Conservation (phyloP, 2,113 vertebrate genomes). For the Rhadina sibilatrix region DNA sequence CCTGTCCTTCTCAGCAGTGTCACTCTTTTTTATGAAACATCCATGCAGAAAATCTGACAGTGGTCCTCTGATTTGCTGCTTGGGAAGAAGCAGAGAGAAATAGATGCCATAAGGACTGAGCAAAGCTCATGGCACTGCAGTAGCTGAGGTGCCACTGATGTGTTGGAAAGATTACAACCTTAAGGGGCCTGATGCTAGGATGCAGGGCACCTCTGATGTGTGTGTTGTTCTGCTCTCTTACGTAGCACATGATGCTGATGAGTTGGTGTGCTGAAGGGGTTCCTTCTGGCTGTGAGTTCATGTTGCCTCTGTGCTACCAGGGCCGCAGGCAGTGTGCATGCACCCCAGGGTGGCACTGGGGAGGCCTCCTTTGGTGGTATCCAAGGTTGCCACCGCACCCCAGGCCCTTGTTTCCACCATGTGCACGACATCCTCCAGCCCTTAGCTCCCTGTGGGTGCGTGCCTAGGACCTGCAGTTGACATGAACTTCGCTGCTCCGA, state of each 20-base stretch:
- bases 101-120: not conserved
- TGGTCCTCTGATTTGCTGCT: not conserved
- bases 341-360: not conserved
- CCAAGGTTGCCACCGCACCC: not conserved
- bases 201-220: not conserved
- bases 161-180: not conserved
- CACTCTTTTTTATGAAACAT: not conserved
- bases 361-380: not conserved
- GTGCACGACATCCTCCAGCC: not conserved
- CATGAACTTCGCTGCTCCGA: not conserved
- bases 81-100: not conserved
- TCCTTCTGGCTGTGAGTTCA: not conserved
- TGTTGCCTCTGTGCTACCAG: not conserved
- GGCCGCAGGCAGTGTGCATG: fast-evolving
- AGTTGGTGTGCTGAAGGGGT: not conserved
- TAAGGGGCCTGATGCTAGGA: not conserved
- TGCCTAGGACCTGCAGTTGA: not conserved
- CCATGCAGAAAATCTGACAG: not conserved
- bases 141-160: not conserved
- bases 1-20: not conserved
- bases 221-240: not conserved
- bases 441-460: not conserved
- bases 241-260: fast-evolving
- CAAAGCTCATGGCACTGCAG: not conserved
- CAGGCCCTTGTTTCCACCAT: not conserved